Evolutionary conservation across 2,888 invertebrate species (phyloP), one percentile per base, ranked within the genome.

Genomic region (Lapara coniferarum): DNA sequence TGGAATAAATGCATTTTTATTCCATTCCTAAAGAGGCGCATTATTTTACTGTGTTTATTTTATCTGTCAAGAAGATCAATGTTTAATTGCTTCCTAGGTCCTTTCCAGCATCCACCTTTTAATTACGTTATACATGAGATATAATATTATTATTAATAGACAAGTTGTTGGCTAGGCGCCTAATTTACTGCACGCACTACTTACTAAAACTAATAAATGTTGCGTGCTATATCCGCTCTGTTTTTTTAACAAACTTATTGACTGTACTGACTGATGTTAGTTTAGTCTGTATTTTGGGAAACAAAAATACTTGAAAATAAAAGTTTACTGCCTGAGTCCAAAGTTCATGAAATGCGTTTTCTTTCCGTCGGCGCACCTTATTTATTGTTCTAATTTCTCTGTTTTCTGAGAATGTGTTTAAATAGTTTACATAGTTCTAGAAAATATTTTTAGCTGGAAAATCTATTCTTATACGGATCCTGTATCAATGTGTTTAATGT

Each of bases 141-240:
- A 82, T 80, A 79, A 83, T 78, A 78, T 77, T 84, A 78, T 77
- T 84, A 89, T 88, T 88, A 86, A 88, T 87, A 71, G 78, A 89
- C 89, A 88, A 78, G 84, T 75, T 79, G 83, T 90, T 92, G 92
- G 91, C 92, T 72, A 74, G 71, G 77, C 82, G 90, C 92, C 91
- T 88, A 89, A 85, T 82, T 79, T 79, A 81, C 83, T 76, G 76
- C 81, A 81, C 82, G 84, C 79, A 83, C 82, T 86, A 85, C 88
- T 86, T 84, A 86, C 85, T 85, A 75, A 77, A 84, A 78, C 80
- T 85, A 82, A 89, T 89, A 89, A 88, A 90, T 89, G 83, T 76
- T 74, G 71, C 72, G 75, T 68, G 82, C 84, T 89, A 90, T 89
- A 90, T 88, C 81, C 80, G 85, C 83, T 74, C 76, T 73, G 78